phyloP scores from a whole-genome alignment of 2,888 invertebrate species.

The Xestoiulus laeticollis region DNA sequence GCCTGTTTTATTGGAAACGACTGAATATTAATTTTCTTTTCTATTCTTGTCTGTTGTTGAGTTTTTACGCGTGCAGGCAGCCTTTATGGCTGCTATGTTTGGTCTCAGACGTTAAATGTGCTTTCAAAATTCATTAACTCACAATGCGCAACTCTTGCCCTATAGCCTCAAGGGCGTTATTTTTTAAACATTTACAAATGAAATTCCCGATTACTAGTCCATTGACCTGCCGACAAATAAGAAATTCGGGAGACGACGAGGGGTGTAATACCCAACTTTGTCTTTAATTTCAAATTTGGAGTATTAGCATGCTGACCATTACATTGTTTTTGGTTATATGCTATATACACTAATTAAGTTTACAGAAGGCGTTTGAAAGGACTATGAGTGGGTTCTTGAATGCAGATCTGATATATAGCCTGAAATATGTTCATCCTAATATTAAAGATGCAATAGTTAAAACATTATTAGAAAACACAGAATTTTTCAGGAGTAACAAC shows the following conservation, averaged over 20 bases:
- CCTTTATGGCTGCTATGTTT: not conserved
- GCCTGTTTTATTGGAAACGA: constrained; percentile 24
- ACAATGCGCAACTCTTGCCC: constrained; percentile 4
- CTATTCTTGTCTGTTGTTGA: not conserved
- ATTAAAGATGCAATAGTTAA: too few relatives aligned
- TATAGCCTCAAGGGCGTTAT: constrained; percentile 41
- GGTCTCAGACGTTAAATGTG: constrained; percentile 22
- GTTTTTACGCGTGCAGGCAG: not conserved
- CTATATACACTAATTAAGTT: too few relatives aligned
- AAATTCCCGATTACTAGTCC: not conserved
- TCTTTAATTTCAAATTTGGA: too few relatives aligned
- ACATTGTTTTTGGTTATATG: too few relatives aligned
- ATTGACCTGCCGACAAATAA: not conserved
- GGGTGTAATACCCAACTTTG: not conserved
- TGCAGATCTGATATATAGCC: too few relatives aligned
- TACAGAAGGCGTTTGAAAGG: too few relatives aligned
- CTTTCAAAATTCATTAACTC: constrained; percentile 39
- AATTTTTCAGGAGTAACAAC: too few relatives aligned
- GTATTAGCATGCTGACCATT: too few relatives aligned
- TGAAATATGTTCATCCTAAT: too few relatives aligned
- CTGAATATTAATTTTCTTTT: constrained; percentile 31
- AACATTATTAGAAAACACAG: too few relatives aligned
- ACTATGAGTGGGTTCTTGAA: too few relatives aligned
- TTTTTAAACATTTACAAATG: constrained; percentile 12
- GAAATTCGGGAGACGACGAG: not conserved